Evolutionary conservation across 2,797 vertebrate species (phyloP).

Genomic region (Anolis apletophallus): DNA sequence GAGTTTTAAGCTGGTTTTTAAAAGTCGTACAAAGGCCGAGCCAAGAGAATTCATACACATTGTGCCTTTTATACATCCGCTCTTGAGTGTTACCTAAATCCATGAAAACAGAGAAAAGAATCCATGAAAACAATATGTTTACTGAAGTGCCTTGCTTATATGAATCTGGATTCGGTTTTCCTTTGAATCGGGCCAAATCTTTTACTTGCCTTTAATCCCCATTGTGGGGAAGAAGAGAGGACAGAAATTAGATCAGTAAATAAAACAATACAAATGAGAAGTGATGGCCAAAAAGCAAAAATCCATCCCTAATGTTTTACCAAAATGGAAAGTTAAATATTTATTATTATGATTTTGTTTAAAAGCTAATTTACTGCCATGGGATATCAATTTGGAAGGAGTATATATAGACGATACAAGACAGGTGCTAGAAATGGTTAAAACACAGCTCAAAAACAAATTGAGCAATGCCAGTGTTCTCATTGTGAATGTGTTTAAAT

Average conservation of each 20-base stretch:
- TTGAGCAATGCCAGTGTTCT: not conserved
- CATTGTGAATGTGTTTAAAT: not conserved
- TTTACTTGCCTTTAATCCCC: not conserved
- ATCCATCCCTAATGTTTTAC: not conserved
- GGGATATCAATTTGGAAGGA: not conserved
- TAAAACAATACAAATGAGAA: not conserved
- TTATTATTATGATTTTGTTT: constrained; percentile 1
- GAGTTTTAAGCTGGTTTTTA: not conserved
- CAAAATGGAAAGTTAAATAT: not conserved
- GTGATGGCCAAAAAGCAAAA: not conserved
- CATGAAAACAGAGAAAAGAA: constrained; percentile 29
- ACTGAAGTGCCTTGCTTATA: constrained; percentile 27
- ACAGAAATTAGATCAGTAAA: not conserved
- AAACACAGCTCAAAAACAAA: not conserved
- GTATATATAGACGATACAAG: too few species aligned
- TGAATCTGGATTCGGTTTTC: constrained; percentile 10
- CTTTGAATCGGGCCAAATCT: not conserved
- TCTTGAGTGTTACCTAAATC: constrained; percentile 21
- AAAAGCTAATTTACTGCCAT: not conserved
- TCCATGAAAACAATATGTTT: constrained; percentile 28
- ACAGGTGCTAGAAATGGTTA: not conserved
- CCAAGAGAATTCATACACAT: not conserved
- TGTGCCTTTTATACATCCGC: constrained; percentile 27
- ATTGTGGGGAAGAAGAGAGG: not conserved
- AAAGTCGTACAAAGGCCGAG: not conserved